Percentiles rank a stretch among this genome's conserved stretches.
These are phyloP conservation scores for Pseudopleuronectes americanus DNA, from an alignment of 2,797 vertebrate species.

Conservation along the genomic window DNA sequence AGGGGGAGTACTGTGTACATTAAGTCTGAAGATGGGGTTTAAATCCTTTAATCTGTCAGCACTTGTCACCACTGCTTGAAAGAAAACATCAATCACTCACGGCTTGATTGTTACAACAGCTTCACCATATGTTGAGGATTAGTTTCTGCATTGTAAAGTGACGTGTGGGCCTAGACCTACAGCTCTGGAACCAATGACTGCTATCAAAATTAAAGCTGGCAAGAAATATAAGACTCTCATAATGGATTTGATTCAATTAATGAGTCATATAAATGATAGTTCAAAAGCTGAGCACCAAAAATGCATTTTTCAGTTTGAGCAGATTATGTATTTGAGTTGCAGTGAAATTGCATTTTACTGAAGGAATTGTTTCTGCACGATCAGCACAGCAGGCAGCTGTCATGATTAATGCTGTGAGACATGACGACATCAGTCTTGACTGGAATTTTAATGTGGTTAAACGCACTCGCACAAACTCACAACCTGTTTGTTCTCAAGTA, in stretches of 20 bases:
- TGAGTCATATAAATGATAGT: conserved; percentile 14
- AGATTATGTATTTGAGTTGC: background rate
- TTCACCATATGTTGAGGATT: conserved; percentile 40
- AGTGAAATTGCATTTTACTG: conserved; percentile 21
- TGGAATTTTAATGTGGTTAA: conserved; percentile 37
- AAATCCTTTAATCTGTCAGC: conserved; percentile 48
- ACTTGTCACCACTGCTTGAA: conserved; percentile 11
- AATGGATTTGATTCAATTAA: conserved; percentile 20
- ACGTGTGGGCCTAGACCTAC: background rate
- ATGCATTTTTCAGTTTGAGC: background rate
- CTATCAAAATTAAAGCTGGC: conserved; percentile 8
- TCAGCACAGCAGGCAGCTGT: conserved; percentile 57
- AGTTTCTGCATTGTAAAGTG: conserved; percentile 29
- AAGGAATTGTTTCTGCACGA: conserved; percentile 36
- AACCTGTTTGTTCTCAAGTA: background rate
- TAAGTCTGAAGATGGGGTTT: conserved; percentile 30
- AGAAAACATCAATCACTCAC: conserved; percentile 41
- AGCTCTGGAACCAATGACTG: conserved; percentile 8
- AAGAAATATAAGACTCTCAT: conserved; percentile 6
- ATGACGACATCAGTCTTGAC: conserved; percentile 30
- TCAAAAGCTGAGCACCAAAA: conserved; percentile 2
- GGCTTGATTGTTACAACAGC: conserved; percentile 24
- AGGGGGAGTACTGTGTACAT: background rate
- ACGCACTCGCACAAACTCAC: background rate
- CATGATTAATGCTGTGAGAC: conserved; percentile 56